Conservation (phyloP, 2,797 vertebrate species). For the Glyptemys insculpta region DNA sequence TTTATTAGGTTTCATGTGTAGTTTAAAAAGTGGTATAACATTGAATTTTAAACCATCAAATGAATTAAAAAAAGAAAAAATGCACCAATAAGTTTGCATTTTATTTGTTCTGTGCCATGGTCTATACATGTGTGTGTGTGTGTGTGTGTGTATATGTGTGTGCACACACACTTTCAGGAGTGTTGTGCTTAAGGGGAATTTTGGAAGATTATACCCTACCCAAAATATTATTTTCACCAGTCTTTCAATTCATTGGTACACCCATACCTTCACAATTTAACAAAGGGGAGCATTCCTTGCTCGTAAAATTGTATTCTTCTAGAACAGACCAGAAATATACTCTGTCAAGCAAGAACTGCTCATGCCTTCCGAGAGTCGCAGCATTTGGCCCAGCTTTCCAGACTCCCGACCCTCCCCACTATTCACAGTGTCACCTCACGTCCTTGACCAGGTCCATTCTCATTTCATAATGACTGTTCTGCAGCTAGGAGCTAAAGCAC, state of each 20-base stretch:
- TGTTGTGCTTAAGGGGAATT: background rate
- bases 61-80: conserved; percentile 18
- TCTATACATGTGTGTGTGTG: background rate
- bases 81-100: conserved; percentile 11
- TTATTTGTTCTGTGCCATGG: conserved; percentile 41
- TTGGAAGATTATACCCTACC: background rate
- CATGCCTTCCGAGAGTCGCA: background rate
- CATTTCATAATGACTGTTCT: background rate
- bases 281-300: conserved; percentile 42
- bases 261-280: conserved; percentile 26
- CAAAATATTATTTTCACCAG: background rate
- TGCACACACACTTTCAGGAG: conserved; percentile 73
- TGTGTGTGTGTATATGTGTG: background rate
- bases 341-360: background rate
- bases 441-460: background rate
- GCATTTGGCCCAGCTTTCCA: conserved; percentile 4
- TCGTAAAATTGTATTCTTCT: background rate
- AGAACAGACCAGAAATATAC: conserved; percentile 8
- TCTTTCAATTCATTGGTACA: conserved; percentile 5
- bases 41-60: conserved; percentile 72
- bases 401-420: background rate
- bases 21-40: conserved; percentile 80
- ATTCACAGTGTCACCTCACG: background rate
- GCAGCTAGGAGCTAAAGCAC: conserved; percentile 42
- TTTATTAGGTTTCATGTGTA: conserved; percentile 74